A percentile compares a stretch with the other conserved stretches of the same genome.
Conservation (phyloP, 2,113 vertebrate genomes). For the Saimiri boliviensis region DNA sequence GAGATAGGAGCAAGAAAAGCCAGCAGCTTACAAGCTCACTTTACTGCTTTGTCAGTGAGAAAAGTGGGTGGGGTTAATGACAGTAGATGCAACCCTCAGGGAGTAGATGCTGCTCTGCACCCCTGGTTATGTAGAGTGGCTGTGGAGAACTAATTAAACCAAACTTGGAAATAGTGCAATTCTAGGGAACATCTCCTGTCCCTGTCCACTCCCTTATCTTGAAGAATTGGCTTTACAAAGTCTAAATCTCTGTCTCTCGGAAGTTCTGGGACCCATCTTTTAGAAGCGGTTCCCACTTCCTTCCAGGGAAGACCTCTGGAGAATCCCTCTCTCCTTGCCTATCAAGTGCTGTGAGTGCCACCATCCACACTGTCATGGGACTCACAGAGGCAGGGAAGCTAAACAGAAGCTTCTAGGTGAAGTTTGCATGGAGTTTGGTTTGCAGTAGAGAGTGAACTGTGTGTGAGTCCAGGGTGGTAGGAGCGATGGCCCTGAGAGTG, state of each 20-base stretch:
- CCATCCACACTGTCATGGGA: too few species aligned
- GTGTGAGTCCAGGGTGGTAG: background rate
- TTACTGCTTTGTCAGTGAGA: background rate
- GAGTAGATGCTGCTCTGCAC: background rate
- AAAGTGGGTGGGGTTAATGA: background rate
- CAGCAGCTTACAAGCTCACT: background rate
- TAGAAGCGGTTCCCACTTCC: background rate
- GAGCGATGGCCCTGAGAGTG: background rate
- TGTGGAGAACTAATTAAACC: background rate
- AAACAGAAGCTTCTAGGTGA: too few species aligned
- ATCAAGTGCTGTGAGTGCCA: background rate
- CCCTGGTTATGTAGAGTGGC: too few species aligned
- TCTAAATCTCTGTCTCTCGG: background rate
- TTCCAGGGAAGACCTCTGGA: background rate
- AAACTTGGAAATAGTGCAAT: background rate
- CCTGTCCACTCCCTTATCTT: background rate
- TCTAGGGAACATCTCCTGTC: background rate
- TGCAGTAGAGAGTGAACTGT: fast-evolving
- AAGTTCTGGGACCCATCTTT: background rate
- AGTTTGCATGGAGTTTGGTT: background rate
- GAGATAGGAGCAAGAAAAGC: background rate
- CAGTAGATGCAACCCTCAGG: background rate
- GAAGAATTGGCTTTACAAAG: background rate
- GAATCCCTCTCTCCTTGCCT: background rate
- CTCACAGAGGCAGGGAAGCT: background rate